Percentiles rank a stretch among this genome's conserved stretches.
Evolutionary conservation across 2,888 invertebrate species (phyloP).

Genomic region (Adelognathus sp.): DNA sequence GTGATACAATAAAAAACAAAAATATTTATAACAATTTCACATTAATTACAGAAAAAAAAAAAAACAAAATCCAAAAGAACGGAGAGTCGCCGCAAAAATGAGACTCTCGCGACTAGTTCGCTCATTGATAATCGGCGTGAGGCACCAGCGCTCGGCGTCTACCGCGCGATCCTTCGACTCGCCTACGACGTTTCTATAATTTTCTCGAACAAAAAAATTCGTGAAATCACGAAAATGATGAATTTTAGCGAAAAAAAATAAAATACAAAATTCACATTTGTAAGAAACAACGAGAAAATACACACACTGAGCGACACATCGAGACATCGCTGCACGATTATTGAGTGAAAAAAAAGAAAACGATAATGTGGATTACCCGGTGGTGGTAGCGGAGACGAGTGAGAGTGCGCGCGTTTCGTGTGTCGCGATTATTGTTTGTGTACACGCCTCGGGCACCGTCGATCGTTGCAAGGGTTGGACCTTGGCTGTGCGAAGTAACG

Average conservation of each 20-base stretch:
- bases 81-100: constrained; percentile 22
- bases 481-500: constrained; percentile 23
- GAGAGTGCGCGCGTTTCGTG: constrained; percentile 23
- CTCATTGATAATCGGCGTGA: background rate
- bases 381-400: too few relatives aligned
- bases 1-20: background rate
- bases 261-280: background rate
- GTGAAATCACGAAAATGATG: constrained; percentile 14
- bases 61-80: background rate
- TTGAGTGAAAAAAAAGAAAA: background rate
- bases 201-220: constrained; percentile 9
- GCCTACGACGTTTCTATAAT: background rate
- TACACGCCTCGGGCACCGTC: background rate
- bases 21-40: background rate
- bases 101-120: constrained; percentile 36
- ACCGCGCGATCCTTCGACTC: constrained; percentile 3
- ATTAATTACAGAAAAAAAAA: background rate
- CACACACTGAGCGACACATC: too few relatives aligned
- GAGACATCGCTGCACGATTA: background rate
- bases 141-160: constrained; percentile 2
- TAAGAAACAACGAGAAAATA: background rate
- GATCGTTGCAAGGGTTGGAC: constrained; percentile 33
- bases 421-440: constrained; percentile 9
- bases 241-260: background rate
- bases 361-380: too few relatives aligned